Conservation (phyloP, 1,140 invertebrate genomes). For the Drosophila funebris region DNA sequence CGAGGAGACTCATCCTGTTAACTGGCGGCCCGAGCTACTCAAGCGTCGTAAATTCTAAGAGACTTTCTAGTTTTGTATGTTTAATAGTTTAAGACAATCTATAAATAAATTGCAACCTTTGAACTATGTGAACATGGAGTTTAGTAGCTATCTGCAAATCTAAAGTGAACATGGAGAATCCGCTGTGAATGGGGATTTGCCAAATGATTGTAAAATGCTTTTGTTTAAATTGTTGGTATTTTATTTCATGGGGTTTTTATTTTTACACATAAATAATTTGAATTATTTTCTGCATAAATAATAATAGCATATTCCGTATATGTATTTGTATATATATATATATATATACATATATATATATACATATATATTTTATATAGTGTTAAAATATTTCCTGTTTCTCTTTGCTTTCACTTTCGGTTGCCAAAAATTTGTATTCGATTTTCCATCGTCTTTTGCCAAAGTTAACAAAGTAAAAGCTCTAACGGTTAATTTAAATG, state of each 20-base stretch:
- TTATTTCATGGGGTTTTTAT: slow-evolving; percentile 49
- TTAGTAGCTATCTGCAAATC: too few species aligned
- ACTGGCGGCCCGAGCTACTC: slow-evolving; percentile 98
- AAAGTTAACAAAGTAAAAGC: slow-evolving; percentile 72
- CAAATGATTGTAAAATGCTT: not conserved
- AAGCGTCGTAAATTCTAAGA: slow-evolving; percentile 93
- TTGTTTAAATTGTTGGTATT: slow-evolving; percentile 56
- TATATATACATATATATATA: slow-evolving; percentile 12
- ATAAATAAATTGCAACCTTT: not conserved
- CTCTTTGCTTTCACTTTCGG: not conserved
- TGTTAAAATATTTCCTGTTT: slow-evolving; percentile 48
- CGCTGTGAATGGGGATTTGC: too few species aligned
- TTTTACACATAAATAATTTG: slow-evolving; percentile 71
- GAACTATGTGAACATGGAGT: not conserved
- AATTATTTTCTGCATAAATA: slow-evolving; percentile 73
- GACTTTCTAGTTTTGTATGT: slow-evolving; percentile 21
- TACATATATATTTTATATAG: not conserved
- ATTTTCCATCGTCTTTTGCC: slow-evolving; percentile 21
- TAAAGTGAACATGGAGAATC: not conserved
- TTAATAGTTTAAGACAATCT: not conserved
- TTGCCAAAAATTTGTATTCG: not conserved
- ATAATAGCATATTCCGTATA: slow-evolving; percentile 55
- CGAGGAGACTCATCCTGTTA: slow-evolving; percentile 98
- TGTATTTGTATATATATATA: slow-evolving; percentile 21
- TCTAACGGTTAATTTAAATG: slow-evolving; percentile 54